Evolutionary conservation across 2,797 vertebrate genomes (phyloP).

Genomic region (Paedocypris micromegethes): DNA sequence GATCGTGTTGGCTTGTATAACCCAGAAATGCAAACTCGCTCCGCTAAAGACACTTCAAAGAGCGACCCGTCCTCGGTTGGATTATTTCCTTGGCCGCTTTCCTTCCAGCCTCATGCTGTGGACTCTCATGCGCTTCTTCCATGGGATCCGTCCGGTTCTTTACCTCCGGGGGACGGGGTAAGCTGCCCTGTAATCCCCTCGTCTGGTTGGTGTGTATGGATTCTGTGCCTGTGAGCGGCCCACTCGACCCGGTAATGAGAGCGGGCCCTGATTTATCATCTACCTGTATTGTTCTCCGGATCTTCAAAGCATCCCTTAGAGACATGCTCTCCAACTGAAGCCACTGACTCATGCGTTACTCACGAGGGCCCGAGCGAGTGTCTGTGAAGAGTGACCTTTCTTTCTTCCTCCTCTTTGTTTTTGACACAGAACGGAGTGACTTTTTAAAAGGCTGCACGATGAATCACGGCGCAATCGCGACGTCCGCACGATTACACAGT

Average conservation of each 20-base stretch:
- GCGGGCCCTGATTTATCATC: constrained; percentile 52
- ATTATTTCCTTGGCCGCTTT: constrained; percentile 18
- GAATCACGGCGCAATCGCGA: constrained; percentile 1
- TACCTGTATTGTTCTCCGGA: constrained; percentile 51
- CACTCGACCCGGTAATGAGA: constrained; percentile 37
- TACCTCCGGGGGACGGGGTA: constrained; percentile 36
- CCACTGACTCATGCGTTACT: constrained; percentile 44
- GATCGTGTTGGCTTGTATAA: constrained; percentile 25
- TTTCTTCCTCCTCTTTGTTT: constrained; percentile 8
- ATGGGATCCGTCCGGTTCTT: constrained; percentile 1
- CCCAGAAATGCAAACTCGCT: constrained; percentile 22
- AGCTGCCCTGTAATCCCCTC: constrained; percentile 15
- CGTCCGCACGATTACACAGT: too few species aligned
- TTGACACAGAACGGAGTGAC: constrained; percentile 26
- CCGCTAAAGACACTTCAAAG: constrained; percentile 39
- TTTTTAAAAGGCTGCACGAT: constrained; percentile 14
- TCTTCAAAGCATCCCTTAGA: constrained; percentile 59
- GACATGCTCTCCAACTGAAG: constrained; percentile 45
- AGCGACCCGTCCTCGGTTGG: constrained; percentile 7
- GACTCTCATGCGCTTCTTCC: neutral
- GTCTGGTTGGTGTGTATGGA: constrained; percentile 20
- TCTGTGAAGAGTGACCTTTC: constrained; percentile 1
- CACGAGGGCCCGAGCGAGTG: constrained; percentile 20
- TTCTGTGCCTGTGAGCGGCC: constrained; percentile 34
- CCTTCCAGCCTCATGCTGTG: constrained; percentile 7